A percentile compares a stretch with the other conserved stretches of the same genome.
phyloP scores from a whole-genome alignment of 2,113 vertebrate genomes.

The Hyperoodon ampullatus region DNA sequence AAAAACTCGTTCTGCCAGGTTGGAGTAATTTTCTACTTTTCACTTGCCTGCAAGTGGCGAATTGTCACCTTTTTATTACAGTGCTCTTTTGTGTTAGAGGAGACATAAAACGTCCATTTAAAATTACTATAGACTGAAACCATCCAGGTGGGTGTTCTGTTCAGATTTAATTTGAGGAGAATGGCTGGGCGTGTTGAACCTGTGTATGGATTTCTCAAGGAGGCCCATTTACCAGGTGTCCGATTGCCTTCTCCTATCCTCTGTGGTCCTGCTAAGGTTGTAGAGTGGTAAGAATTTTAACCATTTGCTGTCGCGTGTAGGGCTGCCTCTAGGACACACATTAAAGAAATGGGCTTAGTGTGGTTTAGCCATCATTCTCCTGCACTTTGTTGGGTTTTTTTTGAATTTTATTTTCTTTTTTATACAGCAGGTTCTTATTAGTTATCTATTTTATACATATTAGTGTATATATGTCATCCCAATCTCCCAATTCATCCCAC shows the following conservation, averaged over 20 bases:
- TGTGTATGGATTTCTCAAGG: not conserved
- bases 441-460: no score
- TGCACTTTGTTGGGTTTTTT: not conserved
- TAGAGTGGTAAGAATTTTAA: not conserved
- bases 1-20: not conserved
- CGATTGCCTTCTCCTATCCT: not conserved
- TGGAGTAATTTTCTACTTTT: conserved; percentile 64
- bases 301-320: not conserved
- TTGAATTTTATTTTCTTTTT: no score
- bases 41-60: conserved; percentile 56
- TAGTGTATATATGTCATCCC: no score
- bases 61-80: conserved; percentile 62
- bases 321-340: not conserved
- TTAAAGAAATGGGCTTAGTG: not conserved
- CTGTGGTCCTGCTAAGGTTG: not conserved
- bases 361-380: not conserved
- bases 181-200: not conserved
- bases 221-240: fast-evolving
- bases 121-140: not conserved
- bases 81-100: conserved; percentile 49
- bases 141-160: not conserved
- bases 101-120: conserved; percentile 51
- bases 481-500: no score
- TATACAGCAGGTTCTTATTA: no score
- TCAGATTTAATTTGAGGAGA: conserved; percentile 24